phyloP scores from a whole-genome alignment of 2,113 vertebrate genomes.

The Lamprotornis superbus region DNA sequence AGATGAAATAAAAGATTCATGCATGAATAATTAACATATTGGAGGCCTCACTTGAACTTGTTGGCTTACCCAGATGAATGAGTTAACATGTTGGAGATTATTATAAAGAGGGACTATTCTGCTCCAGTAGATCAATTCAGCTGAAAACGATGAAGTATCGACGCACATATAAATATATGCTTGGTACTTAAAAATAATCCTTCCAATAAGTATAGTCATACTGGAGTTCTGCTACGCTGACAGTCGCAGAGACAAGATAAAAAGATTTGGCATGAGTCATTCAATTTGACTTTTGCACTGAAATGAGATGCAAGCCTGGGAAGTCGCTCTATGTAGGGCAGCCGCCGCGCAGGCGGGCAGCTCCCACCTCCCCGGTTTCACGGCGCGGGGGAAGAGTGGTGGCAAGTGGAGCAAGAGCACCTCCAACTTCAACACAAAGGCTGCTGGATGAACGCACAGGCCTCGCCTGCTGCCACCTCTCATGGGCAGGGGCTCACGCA shows the following conservation, averaged over 20 bases:
- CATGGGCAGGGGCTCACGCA: rapidly evolving
- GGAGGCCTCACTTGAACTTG: conserved; percentile 65
- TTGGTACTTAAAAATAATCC: conserved; percentile 51
- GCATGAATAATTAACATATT: conserved; percentile 72
- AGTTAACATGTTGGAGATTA: conserved; percentile 54
- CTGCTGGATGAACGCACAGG: background rate
- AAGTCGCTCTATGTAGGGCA: background rate
- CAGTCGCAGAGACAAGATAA: conserved; percentile 19
- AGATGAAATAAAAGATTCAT: conserved; percentile 60
- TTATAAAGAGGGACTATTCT: conserved; percentile 52
- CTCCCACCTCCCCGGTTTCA: background rate
- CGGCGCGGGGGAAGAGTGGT: background rate
- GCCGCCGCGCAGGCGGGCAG: background rate
- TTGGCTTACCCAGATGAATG: conserved; percentile 58
- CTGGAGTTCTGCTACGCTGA: conserved; percentile 36
- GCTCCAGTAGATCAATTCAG: conserved; percentile 35
- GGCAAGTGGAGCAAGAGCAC: background rate
- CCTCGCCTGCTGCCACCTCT: background rate
- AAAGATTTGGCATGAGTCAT: conserved; percentile 52
- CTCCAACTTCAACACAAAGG: background rate
- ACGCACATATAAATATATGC: conserved; percentile 8
- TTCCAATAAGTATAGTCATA: conserved; percentile 39
- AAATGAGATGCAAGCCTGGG: conserved; percentile 15
- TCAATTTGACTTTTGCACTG: conserved; percentile 41
- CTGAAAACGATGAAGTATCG: conserved; percentile 28